Base-by-base conservation (phyloP, 2,888 invertebrate genomes). In the Laspeyria flexula region DNA sequence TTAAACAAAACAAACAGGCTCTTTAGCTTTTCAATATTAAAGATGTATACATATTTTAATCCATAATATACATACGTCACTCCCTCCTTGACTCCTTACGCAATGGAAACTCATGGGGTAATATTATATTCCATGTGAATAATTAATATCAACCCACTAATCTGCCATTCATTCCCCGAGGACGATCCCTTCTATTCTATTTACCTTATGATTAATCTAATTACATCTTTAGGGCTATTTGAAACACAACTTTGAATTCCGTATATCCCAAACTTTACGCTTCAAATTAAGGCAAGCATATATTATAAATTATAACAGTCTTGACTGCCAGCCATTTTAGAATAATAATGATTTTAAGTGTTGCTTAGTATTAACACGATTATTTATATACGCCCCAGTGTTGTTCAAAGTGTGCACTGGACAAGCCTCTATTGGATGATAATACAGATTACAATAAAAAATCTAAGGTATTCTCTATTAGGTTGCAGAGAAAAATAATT, bases 131-230 rank as follows among this genome's bases (percentile, higher is more conserved):
- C 9, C 12, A 15, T 27, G 27, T 27, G 27, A 39, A 39, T 39
- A 39, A 39, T 39, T 39, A 39, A 39, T 25, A 37, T 15, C 27
- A 25, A 15, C 39, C 21, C 12, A 9, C 39, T 39, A 39, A 13
- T 15, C 39, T 27, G 27, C 15, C 27, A 39, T 39, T 39, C 13
- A 39, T 27, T 27, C 37, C 9, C 39, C 7, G 39, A 39, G 27
- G 25, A 27, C 15, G 39, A 39, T 39, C 39, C 39, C 39, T 27
- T 27, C 13, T 27, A 39, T 27, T 5, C 27, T 15, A 39, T 39
- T 39, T 39, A 27, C 39, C 27, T 39, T 15, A 39, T 39, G 27
- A 39, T 39, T 27, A 39, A 39, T 27, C 39, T 39, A 27, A 27
- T 25, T 39, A 13, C 15, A n/a, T 39, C 39, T 18, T 27, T 25